Evolutionary conservation across 2,888 invertebrate genomes (phyloP).

Genomic region (Eupithecia vulgata): DNA sequence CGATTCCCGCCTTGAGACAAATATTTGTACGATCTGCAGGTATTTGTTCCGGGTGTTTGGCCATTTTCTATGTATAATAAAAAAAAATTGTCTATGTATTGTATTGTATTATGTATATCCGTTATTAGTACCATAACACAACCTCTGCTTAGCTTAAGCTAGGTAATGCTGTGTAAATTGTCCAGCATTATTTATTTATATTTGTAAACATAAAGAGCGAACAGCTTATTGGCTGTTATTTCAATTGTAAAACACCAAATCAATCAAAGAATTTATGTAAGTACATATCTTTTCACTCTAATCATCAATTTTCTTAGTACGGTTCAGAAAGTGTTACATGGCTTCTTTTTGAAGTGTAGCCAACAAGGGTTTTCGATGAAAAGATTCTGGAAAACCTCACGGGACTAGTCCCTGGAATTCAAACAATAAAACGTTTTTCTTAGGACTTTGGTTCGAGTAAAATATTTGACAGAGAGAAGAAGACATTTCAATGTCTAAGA

Average conservation of each 20-base stretch:
- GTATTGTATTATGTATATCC: too few species aligned
- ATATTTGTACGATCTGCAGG: too few species aligned
- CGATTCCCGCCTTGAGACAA: too few species aligned
- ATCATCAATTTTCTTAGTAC: not conserved
- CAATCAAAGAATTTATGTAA: not conserved
- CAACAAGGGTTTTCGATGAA: not conserved
- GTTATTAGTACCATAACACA: too few species aligned
- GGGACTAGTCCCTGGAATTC: constrained; percentile 10
- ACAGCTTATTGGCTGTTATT: too few species aligned
- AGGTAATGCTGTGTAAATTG: too few species aligned
- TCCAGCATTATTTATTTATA: too few species aligned
- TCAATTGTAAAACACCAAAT: not conserved
- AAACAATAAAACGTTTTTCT: constrained; percentile 10
- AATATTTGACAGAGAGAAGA: not conserved
- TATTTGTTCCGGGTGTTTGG: too few species aligned
- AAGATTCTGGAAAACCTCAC: constrained; percentile 7
- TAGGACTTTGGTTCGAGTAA: constrained; percentile 3
- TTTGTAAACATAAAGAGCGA: not conserved
- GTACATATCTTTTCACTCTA: not conserved
- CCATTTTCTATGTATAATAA: too few species aligned
- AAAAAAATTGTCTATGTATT: too few species aligned
- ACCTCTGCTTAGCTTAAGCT: too few species aligned
- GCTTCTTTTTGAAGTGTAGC: constrained; percentile 4
- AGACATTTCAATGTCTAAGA: not conserved
- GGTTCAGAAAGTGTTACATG: not conserved